Conservation (phyloP, 1,140 invertebrate species). For the Geopemphigus sp. region DNA sequence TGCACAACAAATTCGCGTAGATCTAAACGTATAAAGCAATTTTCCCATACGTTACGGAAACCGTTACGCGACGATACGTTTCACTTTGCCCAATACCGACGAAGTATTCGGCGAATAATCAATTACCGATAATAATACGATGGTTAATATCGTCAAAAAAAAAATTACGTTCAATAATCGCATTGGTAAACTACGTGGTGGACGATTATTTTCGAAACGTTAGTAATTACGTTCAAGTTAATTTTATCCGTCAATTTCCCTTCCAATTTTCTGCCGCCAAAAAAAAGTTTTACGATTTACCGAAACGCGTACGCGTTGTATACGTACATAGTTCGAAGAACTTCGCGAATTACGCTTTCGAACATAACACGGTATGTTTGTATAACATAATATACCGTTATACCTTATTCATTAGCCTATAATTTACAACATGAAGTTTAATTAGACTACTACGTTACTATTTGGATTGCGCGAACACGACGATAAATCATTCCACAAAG, state of each 20-base stretch:
- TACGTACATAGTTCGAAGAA: not conserved
- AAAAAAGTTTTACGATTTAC: not conserved
- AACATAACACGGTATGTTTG: not conserved
- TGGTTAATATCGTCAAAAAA: too few species aligned
- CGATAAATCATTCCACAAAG: not conserved
- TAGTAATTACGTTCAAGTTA: not conserved
- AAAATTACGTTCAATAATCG: too few species aligned
- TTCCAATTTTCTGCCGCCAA: not conserved
- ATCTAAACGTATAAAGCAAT: too few species aligned
- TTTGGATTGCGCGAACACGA: too few species aligned
- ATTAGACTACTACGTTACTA: too few species aligned
- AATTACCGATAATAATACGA: too few species aligned
- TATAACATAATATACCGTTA: not conserved
- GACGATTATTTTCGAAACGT: not conserved
- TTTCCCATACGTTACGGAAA: too few species aligned
- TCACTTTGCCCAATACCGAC: too few species aligned
- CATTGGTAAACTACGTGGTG: not conserved
- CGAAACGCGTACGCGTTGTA: too few species aligned
- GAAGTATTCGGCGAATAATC: too few species aligned
- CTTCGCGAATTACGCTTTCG: not conserved
- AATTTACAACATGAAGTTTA: not conserved
- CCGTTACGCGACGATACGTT: too few species aligned
- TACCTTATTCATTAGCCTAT: not conserved
- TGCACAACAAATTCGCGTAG: too few species aligned
- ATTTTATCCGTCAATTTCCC: not conserved